phyloP scores from a whole-genome alignment of 2,888 invertebrate species.

The Folsomia manolachei region DNA sequence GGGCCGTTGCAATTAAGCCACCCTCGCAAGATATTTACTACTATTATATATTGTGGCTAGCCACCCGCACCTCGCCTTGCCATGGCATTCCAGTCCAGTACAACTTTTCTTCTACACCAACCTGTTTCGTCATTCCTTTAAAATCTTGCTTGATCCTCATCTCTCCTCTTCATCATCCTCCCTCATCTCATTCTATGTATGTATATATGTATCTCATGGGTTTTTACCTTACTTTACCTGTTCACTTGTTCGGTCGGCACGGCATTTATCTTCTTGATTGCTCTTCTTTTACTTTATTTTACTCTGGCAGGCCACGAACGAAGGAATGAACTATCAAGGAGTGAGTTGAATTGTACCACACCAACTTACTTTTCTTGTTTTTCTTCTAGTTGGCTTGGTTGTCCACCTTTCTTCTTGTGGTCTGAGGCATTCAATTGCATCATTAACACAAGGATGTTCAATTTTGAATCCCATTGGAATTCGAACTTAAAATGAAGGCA shows the following conservation, averaged over 20 bases:
- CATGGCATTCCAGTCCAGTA: constrained; percentile 48
- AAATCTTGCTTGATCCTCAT: no score
- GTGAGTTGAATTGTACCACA: constrained; percentile 1
- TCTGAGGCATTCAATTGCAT: constrained; percentile 9
- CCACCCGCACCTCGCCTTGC: constrained; percentile 51
- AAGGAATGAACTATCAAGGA: background rate
- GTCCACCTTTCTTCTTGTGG: constrained; percentile 13
- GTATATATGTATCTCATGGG: no score
- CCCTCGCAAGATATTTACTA: constrained; percentile 50
- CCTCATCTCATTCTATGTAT: no score
- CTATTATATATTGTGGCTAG: constrained; percentile 44
- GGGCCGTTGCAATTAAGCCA: constrained; percentile 51
- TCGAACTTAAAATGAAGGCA: background rate
- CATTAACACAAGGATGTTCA: constrained; percentile 19
- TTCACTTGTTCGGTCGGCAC: background rate
- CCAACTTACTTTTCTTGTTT: constrained; percentile 20
- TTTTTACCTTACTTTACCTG: background rate
- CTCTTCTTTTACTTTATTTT: constrained; percentile 28
- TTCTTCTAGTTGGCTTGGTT: constrained; percentile 13
- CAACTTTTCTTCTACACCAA: constrained; percentile 23
- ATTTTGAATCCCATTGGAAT: background rate
- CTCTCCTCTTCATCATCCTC: constrained; percentile 4
- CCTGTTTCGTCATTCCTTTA: constrained; percentile 11
- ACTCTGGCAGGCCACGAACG: background rate
- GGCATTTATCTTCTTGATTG: constrained; percentile 16